A percentile compares a stretch with the other conserved stretches of the same genome.
Conservation (phyloP, 1,140 invertebrate species). For the Archivesica marissinica region DNA sequence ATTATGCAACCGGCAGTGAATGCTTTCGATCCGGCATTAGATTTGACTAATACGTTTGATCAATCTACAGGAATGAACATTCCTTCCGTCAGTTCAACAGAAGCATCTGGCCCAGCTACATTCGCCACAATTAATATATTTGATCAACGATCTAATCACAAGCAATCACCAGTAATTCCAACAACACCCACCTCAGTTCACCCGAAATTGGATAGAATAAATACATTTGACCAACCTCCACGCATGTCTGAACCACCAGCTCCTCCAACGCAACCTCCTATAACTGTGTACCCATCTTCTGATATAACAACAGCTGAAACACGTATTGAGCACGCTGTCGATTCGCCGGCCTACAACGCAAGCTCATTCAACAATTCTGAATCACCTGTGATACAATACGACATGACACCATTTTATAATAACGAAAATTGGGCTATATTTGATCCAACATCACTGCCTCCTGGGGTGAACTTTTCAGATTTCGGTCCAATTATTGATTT, state of each 20-base stretch:
- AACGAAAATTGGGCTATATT: conserved; percentile 59
- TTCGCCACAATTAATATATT: too few species aligned
- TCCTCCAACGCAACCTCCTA: neutral
- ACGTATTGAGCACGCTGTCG: neutral
- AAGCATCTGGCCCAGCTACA: too few species aligned
- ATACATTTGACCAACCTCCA: neutral
- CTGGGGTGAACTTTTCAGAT: conserved; percentile 26
- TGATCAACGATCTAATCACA: too few species aligned
- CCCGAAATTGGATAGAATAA: neutral
- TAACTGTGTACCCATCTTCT: neutral
- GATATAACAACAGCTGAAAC: neutral
- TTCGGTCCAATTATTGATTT: conserved; percentile 53
- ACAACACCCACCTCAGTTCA: neutral
- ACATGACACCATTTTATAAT: conserved; percentile 49
- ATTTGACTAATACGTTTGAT: conserved; percentile 4
- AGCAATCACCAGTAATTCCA: too few species aligned
- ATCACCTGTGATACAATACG: neutral
- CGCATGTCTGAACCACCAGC: neutral
- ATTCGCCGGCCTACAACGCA: neutral
- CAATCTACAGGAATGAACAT: neutral
- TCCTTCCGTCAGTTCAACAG: too few species aligned
- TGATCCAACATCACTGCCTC: conserved; percentile 25
- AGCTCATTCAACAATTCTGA: neutral
- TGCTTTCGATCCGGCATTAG: neutral
- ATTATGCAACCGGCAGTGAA: neutral